Base-by-base conservation (phyloP, 2,113 vertebrate genomes). In the Pithys albifrons region DNA sequence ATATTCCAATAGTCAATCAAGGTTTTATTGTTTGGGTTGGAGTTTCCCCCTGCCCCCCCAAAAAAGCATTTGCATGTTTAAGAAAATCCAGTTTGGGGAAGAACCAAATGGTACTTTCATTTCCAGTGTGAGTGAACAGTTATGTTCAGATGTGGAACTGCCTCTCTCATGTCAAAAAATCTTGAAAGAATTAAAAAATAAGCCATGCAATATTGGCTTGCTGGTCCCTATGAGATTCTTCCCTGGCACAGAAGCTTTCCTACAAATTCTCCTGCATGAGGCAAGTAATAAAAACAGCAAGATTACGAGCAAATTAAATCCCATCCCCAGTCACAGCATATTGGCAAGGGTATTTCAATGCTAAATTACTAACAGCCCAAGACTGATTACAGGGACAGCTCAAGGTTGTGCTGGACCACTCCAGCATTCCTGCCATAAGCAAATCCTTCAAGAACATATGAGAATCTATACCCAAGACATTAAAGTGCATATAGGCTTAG, bases 281-380 rank as follows among this genome's bases (percentile, higher is more conserved):
- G 48, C 33, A 91, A 67, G 81, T 57, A 87, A 75, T 64, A 87
- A 86, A 64, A 23, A 8, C 84, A 55, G 57, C 10, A 77, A 81
- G 87, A 95, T 89, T 62, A 92, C 29, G 8, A 92, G 35, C 33
- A 59, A 85, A 66, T 87, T 84, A 87, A 96, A 95, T 41, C 23
- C 14, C 51, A 77, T 55, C 23, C 69, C 59, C 59, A 58, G 43
- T 64, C 49, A 84, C 73, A 91, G 73, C 51, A 55, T 52, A 35
- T 9, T 92, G 73, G 55, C 72, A 86, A 49, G 12, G 18, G 23
- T 72, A n/a, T 43, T 59, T 51, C 46, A 85, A 15, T 17, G 35
- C 20, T 71, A 71, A 87, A 87, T 94, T 87, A 78, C 48, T 61
- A 51, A 66, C 39, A 91, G 71, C 6, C 52, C 62, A 69, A 25